phyloP scores from a whole-genome alignment of 2,113 vertebrate genomes.

The Dromaius novaehollandiae region DNA sequence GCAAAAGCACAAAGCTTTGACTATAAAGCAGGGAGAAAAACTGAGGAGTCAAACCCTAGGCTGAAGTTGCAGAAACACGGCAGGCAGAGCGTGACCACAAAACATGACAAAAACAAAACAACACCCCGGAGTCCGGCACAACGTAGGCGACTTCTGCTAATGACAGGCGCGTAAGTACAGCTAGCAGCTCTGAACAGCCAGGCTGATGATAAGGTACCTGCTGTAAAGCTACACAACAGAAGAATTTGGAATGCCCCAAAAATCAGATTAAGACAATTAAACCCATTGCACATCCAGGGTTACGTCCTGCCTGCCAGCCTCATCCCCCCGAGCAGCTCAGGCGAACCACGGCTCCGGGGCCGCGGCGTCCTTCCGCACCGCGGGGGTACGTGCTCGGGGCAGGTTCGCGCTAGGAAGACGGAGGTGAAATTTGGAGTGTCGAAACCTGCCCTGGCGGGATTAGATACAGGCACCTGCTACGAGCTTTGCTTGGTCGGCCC shows the following conservation, averaged over 20 bases:
- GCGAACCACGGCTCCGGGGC: neutral
- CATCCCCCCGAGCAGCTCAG: neutral
- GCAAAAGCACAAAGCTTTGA: neutral
- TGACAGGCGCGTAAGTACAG: neutral
- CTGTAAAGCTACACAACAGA: rapidly evolving
- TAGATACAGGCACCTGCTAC: neutral
- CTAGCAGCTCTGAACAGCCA: neutral
- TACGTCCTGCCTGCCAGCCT: neutral
- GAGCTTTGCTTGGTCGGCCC: rapidly evolving
- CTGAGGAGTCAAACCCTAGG: neutral
- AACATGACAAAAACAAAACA: neutral
- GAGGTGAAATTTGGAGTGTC: neutral
- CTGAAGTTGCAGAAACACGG: neutral
- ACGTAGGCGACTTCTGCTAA: neutral
- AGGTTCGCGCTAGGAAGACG: neutral
- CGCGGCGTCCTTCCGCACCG: neutral
- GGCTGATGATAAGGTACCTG: neutral
- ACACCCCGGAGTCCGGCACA: rapidly evolving
- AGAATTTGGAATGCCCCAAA: neutral
- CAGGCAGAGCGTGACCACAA: neutral
- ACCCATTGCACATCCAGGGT: neutral
- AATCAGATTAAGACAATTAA: neutral
- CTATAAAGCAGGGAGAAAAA: rapidly evolving
- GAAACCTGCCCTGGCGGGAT: neutral
- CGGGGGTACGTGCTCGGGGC: neutral